Percentiles rank a stretch among this genome's conserved stretches.
Evolutionary conservation across 2,888 invertebrate species (phyloP).

Genomic region (Gryllus longicercus): DNA sequence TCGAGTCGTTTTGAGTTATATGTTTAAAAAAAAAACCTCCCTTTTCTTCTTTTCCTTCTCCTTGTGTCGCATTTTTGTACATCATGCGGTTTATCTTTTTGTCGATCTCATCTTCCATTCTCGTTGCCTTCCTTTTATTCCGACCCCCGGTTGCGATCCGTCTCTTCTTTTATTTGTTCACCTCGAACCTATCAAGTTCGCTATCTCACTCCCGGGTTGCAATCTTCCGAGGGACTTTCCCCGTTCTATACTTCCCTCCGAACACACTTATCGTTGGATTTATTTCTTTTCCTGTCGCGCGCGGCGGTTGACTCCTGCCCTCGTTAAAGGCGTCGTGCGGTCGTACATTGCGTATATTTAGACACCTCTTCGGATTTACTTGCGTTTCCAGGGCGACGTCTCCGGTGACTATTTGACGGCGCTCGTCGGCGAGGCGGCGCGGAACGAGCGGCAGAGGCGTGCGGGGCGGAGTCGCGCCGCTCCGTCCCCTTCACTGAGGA

Average conservation of each 20-base stretch:
- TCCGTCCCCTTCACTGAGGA: too few relatives aligned
- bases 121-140: not conserved
- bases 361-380: too few relatives aligned
- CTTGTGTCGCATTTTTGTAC: not conserved
- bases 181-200: conserved; percentile 4
- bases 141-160: not conserved
- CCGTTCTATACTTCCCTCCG: not conserved
- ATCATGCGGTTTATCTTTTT: not conserved
- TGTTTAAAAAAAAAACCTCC: too few relatives aligned
- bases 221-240: conserved; percentile 4
- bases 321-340: conserved; percentile 4
- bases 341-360: not conserved
- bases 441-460: not conserved
- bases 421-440: not conserved
- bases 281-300: not conserved
- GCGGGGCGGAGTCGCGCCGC: not conserved
- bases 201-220: not conserved
- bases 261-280: conserved; percentile 10
- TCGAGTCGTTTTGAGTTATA: too few relatives aligned
- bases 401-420: not conserved
- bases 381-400: not conserved
- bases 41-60: too few relatives aligned
- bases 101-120: not conserved
- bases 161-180: not conserved
- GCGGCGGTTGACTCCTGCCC: not conserved